Evolutionary conservation across 2,113 vertebrate genomes (phyloP).

Genomic region (Dissostichus mawsoni): DNA sequence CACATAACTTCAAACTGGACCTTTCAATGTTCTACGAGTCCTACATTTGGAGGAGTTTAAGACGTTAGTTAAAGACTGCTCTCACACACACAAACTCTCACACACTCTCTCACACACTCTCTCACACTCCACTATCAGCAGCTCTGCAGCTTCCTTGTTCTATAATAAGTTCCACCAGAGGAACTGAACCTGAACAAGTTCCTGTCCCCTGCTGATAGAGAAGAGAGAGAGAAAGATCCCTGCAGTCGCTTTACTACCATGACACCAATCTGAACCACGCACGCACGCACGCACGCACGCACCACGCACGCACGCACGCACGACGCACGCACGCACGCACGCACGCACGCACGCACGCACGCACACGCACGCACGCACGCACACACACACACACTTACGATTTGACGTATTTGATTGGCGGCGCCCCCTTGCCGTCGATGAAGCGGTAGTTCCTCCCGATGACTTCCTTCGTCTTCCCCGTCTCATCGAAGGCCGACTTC

Average conservation of each 20-base stretch:
- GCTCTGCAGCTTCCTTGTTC: slow-evolving; percentile 18
- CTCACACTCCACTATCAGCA: background rate
- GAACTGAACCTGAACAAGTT: slow-evolving; percentile 56
- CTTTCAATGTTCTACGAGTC: no score
- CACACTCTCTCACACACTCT: background rate
- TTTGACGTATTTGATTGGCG: slow-evolving; percentile 93
- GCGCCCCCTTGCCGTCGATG: slow-evolving; percentile 90
- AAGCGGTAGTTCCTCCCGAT: slow-evolving; percentile 93
- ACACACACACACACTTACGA: slow-evolving; percentile 88
- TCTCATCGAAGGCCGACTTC: slow-evolving; percentile 96
- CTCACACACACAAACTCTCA: no score
- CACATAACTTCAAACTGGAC: no score
- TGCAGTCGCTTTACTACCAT: no score
- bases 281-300: no score
- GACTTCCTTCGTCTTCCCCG: slow-evolving; percentile 93
- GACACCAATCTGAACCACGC: no score
- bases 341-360: background rate
- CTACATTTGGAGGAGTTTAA: no score
- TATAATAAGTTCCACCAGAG: slow-evolving; percentile 53
- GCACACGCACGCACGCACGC: background rate
- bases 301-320: no score
- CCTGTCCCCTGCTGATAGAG: slow-evolving; percentile 33
- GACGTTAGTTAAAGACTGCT: no score
- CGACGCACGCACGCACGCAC: background rate
- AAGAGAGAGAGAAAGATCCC: background rate